phyloP scores from a whole-genome alignment of 2,888 invertebrate genomes.

The Timandra comae region DNA sequence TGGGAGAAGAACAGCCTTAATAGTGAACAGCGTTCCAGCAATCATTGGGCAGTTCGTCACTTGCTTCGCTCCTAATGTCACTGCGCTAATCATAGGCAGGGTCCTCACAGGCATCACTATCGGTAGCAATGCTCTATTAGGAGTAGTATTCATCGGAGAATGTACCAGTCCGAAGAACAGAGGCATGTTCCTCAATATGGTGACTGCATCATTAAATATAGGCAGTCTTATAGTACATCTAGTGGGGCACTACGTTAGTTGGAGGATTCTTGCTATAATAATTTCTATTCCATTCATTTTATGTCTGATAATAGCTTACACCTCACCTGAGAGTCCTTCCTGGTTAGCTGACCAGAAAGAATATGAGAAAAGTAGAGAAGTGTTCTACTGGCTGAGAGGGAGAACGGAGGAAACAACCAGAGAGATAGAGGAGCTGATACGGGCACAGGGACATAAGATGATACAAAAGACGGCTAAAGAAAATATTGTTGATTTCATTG shows the following conservation, averaged over 20 bases:
- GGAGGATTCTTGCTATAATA: constrained; percentile 27
- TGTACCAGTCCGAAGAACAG: constrained; percentile 24
- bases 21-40: constrained; percentile 14
- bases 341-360: constrained; percentile 22
- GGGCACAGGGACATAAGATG: constrained; percentile 23
- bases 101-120: constrained; percentile 20
- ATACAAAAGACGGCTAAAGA: constrained; percentile 10
- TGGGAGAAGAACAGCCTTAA: constrained; percentile 7
- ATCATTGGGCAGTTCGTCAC: constrained; percentile 23
- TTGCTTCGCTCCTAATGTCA: constrained; percentile 23
- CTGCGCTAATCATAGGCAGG: constrained; percentile 26
- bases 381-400: constrained; percentile 69
- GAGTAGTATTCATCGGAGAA: constrained; percentile 28
- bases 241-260: constrained; percentile 22
- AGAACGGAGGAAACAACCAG: constrained; percentile 42
- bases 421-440: constrained; percentile 39
- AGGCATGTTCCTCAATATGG: constrained; percentile 28
- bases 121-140: constrained; percentile 22
- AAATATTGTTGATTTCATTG: constrained; percentile 21
- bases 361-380: constrained; percentile 15
- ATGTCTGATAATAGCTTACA: constrained; percentile 16
- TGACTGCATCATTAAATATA: constrained; percentile 17
- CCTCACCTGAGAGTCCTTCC: constrained; percentile 30
- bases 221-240: constrained; percentile 25
- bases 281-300: constrained; percentile 19